Evolutionary conservation across 2,113 vertebrate genomes (phyloP).

Genomic region (Eudyptes chrysolophus): DNA sequence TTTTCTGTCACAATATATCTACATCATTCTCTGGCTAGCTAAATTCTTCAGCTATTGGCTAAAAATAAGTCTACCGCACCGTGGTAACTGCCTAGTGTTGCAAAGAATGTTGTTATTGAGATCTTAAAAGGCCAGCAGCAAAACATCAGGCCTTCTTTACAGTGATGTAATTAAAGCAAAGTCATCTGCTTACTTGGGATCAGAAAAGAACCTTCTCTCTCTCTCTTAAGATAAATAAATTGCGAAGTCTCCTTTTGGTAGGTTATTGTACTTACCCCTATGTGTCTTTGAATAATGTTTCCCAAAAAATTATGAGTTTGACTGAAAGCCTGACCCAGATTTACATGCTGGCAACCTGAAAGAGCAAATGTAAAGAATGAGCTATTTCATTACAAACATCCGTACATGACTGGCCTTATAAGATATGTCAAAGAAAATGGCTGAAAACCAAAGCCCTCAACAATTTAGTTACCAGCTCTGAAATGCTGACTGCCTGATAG

Average conservation of each 20-base stretch:
- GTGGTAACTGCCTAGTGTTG: neutral
- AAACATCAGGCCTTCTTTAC: neutral
- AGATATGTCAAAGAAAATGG: slow-evolving; percentile 5
- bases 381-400: neutral
- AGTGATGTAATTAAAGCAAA: slow-evolving; percentile 27
- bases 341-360: neutral
- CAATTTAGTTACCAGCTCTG: neutral
- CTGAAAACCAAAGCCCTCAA: neutral
- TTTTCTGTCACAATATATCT: neutral
- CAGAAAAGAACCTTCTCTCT: neutral
- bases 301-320: neutral
- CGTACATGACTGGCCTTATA: neutral
- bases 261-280: neutral
- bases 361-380: neutral
- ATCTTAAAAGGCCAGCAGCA: neutral
- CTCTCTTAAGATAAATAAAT: neutral
- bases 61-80: slow-evolving; percentile 14
- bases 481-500: slow-evolving; percentile 14
- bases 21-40: neutral
- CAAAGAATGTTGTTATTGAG: slow-evolving; percentile 4
- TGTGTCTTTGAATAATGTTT: neutral
- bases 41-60: neutral
- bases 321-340: neutral
- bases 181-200: neutral
- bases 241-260: neutral